phyloP scores from a whole-genome alignment of 2,113 vertebrate species.

The Acanthisitta chloris region DNA sequence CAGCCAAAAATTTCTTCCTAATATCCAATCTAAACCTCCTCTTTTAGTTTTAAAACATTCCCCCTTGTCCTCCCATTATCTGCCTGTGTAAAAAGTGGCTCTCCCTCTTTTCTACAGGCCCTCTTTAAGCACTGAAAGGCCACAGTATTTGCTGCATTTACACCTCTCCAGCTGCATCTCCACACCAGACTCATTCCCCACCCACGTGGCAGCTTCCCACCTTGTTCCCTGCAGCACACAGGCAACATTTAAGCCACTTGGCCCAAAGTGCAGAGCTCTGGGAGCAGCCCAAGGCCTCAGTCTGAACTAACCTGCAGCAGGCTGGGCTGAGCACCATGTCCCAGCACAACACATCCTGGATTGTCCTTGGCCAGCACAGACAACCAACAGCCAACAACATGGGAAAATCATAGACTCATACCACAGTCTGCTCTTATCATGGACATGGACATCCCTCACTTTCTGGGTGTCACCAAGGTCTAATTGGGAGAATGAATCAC shows the following conservation, averaged over 20 bases:
- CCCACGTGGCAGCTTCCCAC: not conserved
- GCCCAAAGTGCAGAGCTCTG: not conserved
- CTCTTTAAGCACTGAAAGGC: not conserved
- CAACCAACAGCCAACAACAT: fast-evolving
- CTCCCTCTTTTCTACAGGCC: not conserved
- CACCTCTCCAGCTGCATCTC: not conserved
- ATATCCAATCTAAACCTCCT: not conserved
- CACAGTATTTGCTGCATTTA: not conserved
- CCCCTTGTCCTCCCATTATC: not conserved
- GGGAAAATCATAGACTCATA: fast-evolving
- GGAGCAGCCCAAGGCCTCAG: not conserved
- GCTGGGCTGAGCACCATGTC: not conserved
- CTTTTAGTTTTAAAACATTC: not conserved
- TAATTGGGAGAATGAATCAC: not conserved
- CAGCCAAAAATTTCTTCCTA: not conserved
- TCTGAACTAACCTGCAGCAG: not conserved
- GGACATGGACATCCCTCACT: fast-evolving
- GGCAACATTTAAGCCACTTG: not conserved
- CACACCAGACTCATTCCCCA: not conserved
- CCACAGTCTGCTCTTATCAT: not conserved
- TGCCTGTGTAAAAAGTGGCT: not conserved
- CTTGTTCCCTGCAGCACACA: not conserved
- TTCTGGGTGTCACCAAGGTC: not conserved
- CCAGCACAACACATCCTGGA: not conserved
- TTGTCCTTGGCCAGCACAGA: fast-evolving